Base-by-base conservation (phyloP, 2,113 vertebrate species). In the Taxidea taxus region DNA sequence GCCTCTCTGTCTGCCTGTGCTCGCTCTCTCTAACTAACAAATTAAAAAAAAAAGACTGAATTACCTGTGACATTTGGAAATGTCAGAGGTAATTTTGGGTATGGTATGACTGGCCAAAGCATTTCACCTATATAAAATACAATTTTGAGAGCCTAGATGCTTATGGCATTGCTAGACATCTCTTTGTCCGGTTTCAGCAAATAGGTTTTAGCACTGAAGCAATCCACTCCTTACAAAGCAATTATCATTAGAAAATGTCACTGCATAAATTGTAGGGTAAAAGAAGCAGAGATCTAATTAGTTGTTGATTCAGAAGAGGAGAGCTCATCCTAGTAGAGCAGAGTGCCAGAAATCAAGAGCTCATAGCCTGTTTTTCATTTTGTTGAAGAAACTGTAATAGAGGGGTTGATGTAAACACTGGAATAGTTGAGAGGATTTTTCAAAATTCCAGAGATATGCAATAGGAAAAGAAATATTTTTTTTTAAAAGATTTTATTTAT, bases 191-290 rank as follows among this genome's bases (percentile, higher is more conserved):
- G 16, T 80, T 83, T 93, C 12, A 93, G 94, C 42, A 95, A 93
- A 95, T 42, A 87, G 4, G 25, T 90, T 90, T 94, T 80, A 89
- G 27, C 72, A 64, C 54, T 58, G 64, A 97, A 80, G 54, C 27
- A 92, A 87, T 90, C 54, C 72, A 70, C 25, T 87, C 47, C 34
- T 96, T 75, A 95, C 6, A 77, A 95, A 84, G 85, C 75, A 97
- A 88, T 97, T 97, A 93, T 97, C 60, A 95, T 97, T 85, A 95
- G 90, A 93, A 97, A 97, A 97, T 96, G 91, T 86, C 93, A 91
- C 60, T 94, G 91, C 60, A 97, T 95, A 80, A 86, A 96, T 68
- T 94, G 31, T 92, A 68, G 16, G n/a, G 13, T 56, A 82, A 84
- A 91, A 87, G 37, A 94, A 31, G n/a, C 10, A 60, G 29, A 86